Conservation (phyloP, 1,140 invertebrate genomes). For the Drosophila novamexicana region DNA sequence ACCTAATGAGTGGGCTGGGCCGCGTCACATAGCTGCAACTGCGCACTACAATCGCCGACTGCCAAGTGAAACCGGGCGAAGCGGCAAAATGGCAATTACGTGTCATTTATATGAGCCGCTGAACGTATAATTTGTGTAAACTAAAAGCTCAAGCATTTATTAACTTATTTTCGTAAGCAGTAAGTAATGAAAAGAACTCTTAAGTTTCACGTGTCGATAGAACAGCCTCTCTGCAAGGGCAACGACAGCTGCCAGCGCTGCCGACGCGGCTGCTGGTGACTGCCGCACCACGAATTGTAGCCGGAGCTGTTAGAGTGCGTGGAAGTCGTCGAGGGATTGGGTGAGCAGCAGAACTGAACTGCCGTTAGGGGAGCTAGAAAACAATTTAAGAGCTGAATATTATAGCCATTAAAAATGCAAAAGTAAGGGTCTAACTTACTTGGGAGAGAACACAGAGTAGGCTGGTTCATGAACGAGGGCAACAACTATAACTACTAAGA, state of each 20-base stretch:
- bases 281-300: slow-evolving; percentile 34
- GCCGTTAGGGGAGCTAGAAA: slow-evolving; percentile 18
- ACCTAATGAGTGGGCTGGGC: slow-evolving; percentile 77
- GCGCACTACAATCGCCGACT: slow-evolving; percentile 13
- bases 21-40: slow-evolving; percentile 31
- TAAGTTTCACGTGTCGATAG: slow-evolving; percentile 43
- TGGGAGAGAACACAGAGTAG: slow-evolving; percentile 10
- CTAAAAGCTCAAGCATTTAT: slow-evolving; percentile 71
- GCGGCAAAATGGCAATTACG: slow-evolving; percentile 61
- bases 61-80: slow-evolving; percentile 22
- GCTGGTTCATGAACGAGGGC: slow-evolving; percentile 5
- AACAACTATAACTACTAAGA: slow-evolving; percentile 45
- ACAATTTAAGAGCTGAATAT: neutral
- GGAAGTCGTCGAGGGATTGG: slow-evolving; percentile 44
- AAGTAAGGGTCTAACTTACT: slow-evolving; percentile 39
- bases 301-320: slow-evolving; percentile 50
- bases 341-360: slow-evolving; percentile 12
- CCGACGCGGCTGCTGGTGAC: slow-evolving; percentile 23
- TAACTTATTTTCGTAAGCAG: slow-evolving; percentile 70
- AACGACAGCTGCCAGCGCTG: slow-evolving; percentile 62
- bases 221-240: slow-evolving; percentile 55
- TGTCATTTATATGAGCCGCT: slow-evolving; percentile 66
- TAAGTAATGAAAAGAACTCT: slow-evolving; percentile 32
- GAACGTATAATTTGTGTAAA: slow-evolving; percentile 64
- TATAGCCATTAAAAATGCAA: neutral